phyloP scores from a whole-genome alignment of 1,140 invertebrate species.

The Cheumatopsyche charites region DNA sequence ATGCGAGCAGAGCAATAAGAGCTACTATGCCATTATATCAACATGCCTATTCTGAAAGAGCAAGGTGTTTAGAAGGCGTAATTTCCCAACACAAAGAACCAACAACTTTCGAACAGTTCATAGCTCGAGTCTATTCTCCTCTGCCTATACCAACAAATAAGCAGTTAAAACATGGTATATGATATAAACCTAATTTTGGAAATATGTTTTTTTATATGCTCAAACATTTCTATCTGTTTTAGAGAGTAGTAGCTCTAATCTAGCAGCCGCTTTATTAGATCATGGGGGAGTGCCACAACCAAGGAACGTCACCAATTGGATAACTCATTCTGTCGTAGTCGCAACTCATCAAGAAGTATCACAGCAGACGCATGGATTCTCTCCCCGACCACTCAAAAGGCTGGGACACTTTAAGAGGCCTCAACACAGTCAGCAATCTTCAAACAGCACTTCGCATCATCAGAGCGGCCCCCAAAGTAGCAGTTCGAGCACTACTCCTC shows the following conservation, averaged over 20 bases:
- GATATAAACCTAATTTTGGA: background rate
- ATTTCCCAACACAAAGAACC: constrained; percentile 86
- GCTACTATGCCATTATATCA: constrained; percentile 88
- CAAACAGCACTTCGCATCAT: constrained; percentile 17
- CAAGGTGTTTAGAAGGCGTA: constrained; percentile 85
- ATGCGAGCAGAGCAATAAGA: constrained; percentile 89
- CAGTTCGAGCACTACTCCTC: constrained; percentile 40
- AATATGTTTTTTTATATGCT: no score
- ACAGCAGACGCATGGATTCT: constrained; percentile 53
- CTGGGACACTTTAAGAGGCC: constrained; percentile 57
- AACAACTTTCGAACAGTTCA: constrained; percentile 92
- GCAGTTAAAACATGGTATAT: constrained; percentile 49
- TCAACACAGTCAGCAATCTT: constrained; percentile 35
- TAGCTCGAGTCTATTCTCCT: constrained; percentile 83
- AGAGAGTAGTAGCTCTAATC: constrained; percentile 53
- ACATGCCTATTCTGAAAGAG: constrained; percentile 92
- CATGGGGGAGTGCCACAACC: constrained; percentile 48
- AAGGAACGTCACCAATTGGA: constrained; percentile 46
- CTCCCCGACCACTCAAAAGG: constrained; percentile 56
- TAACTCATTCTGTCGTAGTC: constrained; percentile 42
- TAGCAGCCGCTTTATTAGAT: constrained; percentile 62
- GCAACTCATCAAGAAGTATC: constrained; percentile 45
- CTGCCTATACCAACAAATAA: constrained; percentile 61
- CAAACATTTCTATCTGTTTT: background rate
- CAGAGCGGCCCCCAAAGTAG: constrained; percentile 40